Evolutionary conservation across 2,797 vertebrate species (phyloP).

Genomic region (Halcyon leucocephala): DNA sequence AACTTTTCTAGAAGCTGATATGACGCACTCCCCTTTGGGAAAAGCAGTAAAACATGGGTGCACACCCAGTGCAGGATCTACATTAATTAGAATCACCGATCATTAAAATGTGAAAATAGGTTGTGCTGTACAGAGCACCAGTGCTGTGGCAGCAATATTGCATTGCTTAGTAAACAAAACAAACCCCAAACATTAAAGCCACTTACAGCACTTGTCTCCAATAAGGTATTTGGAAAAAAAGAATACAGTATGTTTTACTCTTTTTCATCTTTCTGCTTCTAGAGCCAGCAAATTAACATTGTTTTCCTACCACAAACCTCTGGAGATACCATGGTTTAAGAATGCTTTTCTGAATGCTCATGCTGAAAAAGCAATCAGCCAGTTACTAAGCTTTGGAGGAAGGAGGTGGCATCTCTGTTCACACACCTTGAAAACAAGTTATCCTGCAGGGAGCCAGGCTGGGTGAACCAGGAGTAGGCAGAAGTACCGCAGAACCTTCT

Average conservation of each 20-base stretch:
- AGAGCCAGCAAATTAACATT: slow-evolving; percentile 1
- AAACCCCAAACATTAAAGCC: not conserved
- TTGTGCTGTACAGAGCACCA: not conserved
- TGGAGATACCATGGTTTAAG: not conserved
- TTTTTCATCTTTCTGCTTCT: slow-evolving; percentile 12
- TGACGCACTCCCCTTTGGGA: not conserved
- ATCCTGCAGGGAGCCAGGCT: not conserved
- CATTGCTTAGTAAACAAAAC: not conserved
- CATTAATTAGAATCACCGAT: not conserved
- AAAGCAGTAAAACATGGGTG: not conserved
- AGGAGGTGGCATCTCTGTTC: not conserved
- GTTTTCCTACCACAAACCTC: slow-evolving; percentile 30
- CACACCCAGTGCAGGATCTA: not conserved
- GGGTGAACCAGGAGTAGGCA: not conserved
- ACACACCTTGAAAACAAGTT: not conserved
- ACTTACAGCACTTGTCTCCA: not conserved
- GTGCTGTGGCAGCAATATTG: not conserved
- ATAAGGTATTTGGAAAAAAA: slow-evolving; percentile 13
- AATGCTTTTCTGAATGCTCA: slow-evolving; percentile 15
- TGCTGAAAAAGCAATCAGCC: not conserved
- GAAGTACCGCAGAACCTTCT: not conserved
- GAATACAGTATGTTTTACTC: not conserved
- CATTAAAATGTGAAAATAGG: slow-evolving; percentile 1
- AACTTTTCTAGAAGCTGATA: not conserved
- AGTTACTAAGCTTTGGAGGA: not conserved